Conservation (phyloP, 2,113 vertebrate species). For the Hippocampus zosterae region DNA sequence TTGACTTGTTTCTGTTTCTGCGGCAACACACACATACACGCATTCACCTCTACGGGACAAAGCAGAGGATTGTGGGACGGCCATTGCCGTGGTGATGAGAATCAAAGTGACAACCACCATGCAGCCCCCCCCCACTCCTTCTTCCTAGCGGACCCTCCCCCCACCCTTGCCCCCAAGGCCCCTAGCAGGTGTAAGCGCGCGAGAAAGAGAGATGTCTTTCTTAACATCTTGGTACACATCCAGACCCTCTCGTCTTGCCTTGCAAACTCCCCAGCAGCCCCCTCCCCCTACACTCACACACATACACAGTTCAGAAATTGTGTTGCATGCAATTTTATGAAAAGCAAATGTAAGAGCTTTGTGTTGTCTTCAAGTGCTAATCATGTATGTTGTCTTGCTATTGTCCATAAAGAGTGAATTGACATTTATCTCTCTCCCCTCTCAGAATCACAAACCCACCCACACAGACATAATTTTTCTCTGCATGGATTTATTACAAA, state of each 20-base stretch:
- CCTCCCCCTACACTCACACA: no score
- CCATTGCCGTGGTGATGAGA: conserved; percentile 66
- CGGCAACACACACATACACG: conserved; percentile 25
- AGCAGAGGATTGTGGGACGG: conserved; percentile 66
- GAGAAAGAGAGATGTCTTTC: conserved; percentile 61
- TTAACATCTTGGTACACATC: conserved; percentile 47
- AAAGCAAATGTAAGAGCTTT: no score
- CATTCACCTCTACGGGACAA: conserved; percentile 49
- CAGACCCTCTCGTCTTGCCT: conserved; percentile 47
- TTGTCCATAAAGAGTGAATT: no score
- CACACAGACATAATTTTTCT: no score
- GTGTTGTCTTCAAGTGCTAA: no score
- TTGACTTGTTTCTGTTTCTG: conserved; percentile 51
- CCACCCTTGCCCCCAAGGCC: conserved; percentile 19
- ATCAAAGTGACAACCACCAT: conserved; percentile 69
- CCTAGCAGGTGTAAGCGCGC: conserved; percentile 61
- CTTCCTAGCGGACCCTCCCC: conserved; percentile 17
- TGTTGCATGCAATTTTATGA: no score
- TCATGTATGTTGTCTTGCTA: background rate
- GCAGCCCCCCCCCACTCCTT: conserved; percentile 4
- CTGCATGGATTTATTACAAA: no score
- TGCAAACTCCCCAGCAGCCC: conserved; percentile 16
- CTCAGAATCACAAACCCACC: no score
- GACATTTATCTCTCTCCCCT: no score
- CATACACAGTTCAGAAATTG: no score